A percentile compares a stretch with the other conserved stretches of the same genome.
Conservation (phyloP, 2,888 invertebrate species). For the Elysia crispata region DNA sequence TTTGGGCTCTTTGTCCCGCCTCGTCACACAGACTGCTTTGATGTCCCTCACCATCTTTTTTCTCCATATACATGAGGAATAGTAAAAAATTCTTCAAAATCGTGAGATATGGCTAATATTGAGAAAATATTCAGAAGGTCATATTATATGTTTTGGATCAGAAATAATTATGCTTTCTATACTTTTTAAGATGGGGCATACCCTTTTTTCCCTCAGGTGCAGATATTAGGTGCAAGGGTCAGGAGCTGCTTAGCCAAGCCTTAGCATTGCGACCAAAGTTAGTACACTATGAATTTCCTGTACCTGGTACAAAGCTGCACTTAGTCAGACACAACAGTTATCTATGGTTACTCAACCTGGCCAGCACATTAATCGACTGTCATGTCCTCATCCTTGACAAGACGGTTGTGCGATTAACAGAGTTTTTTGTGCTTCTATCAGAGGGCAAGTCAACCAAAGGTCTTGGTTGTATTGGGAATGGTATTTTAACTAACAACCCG, state of each 20-base stretch:
- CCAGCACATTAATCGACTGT: constrained; percentile 17
- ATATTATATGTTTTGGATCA: too few species aligned
- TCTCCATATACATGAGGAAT: too few species aligned
- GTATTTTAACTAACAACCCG: too few species aligned
- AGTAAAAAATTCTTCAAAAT: too few species aligned
- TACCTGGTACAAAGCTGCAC: neutral
- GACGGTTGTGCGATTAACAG: neutral
- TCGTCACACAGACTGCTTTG: too few species aligned
- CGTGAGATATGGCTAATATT: too few species aligned
- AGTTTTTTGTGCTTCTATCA: neutral
- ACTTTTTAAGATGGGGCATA: neutral
- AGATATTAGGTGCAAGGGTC: neutral
- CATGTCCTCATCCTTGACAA: constrained; percentile 15
- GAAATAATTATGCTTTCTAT: too few species aligned
- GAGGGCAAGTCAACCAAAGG: neutral
- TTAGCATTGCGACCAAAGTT: constrained; percentile 19
- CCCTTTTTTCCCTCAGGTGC: neutral
- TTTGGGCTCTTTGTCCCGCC: too few species aligned
- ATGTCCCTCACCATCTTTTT: too few species aligned
- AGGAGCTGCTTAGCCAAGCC: neutral
- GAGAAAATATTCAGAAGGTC: too few species aligned
- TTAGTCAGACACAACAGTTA: constrained; percentile 30
- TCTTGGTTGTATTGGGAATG: too few species aligned
- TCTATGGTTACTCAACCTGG: constrained; percentile 30
- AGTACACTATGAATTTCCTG: neutral